A percentile compares a stretch with the other conserved stretches of the same genome.
Evolutionary conservation across 2,113 vertebrate species (phyloP).

Genomic region (Gymnarchus niloticus): DNA sequence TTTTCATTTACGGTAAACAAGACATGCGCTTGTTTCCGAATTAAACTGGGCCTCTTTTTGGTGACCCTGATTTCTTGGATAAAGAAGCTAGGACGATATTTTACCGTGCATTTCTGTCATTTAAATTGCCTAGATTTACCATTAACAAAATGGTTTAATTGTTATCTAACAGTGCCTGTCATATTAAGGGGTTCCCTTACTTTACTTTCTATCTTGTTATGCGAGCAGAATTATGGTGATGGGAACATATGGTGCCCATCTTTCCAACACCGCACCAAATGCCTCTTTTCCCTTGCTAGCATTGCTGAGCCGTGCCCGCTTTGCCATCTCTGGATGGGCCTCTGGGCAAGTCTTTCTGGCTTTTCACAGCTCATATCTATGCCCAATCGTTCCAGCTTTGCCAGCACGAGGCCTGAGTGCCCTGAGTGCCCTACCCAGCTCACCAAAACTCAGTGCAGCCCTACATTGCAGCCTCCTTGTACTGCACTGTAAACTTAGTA

Average conservation of each 20-base stretch:
- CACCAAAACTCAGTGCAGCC: not conserved
- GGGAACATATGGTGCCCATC: not conserved
- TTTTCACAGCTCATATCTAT: not conserved
- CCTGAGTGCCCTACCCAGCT: not conserved
- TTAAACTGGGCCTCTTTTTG: not conserved
- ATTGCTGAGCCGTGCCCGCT: not conserved
- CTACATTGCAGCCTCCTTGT: not conserved
- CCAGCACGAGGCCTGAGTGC: not conserved
- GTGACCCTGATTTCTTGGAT: too few species aligned
- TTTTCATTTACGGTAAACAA: not conserved
- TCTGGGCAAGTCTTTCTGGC: not conserved
- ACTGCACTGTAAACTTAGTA: too few species aligned
- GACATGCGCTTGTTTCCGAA: not conserved
- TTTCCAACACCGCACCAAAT: not conserved
- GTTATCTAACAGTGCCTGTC: not conserved
- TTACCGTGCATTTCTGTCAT: not conserved
- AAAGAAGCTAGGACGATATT: not conserved
- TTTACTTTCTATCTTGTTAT: not conserved
- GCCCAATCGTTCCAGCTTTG: not conserved
- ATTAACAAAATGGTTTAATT: not conserved
- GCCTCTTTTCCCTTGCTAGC: conserved; percentile 11
- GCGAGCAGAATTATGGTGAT: not conserved
- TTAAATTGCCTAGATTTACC: not conserved
- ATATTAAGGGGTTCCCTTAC: not conserved
- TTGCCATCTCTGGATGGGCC: not conserved